These are phyloP conservation scores for Myxocyprinus asiaticus DNA, from an alignment of 2,113 vertebrate species.

Conservation along the genomic window DNA sequence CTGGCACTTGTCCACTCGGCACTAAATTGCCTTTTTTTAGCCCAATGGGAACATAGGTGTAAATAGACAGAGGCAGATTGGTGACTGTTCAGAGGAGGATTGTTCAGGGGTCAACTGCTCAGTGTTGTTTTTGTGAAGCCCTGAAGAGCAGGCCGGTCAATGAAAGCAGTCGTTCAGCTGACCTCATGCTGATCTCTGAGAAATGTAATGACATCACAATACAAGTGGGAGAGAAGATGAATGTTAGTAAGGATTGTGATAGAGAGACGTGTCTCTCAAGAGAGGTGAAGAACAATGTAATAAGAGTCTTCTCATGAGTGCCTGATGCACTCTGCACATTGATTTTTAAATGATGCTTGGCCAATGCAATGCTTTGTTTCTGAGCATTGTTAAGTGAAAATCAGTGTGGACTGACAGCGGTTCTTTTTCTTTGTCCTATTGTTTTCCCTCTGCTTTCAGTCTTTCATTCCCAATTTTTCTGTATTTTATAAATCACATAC, in stretches of 20 bases:
- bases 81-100: background rate
- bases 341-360: slow-evolving; percentile 30
- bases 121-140: slow-evolving; percentile 11
- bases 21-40: slow-evolving; percentile 33
- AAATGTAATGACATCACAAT: slow-evolving; percentile 40
- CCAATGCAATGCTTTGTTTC: slow-evolving; percentile 13
- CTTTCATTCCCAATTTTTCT: background rate
- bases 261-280: background rate
- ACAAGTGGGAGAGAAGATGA: slow-evolving; percentile 4
- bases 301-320: slow-evolving; percentile 29
- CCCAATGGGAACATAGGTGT: background rate
- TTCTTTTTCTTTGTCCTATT: slow-evolving; percentile 11
- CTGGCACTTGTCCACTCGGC: slow-evolving; percentile 28
- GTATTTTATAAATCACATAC: background rate
- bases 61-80: slow-evolving; percentile 9
- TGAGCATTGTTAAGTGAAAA: slow-evolving; percentile 4
- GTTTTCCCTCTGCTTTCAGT: slow-evolving; percentile 7
- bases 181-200: background rate
- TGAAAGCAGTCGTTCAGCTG: slow-evolving; percentile 26
- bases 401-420: slow-evolving; percentile 22
- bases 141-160: slow-evolving; percentile 24
- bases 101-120: slow-evolving; percentile 30
- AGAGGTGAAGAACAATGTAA: slow-evolving; percentile 25
- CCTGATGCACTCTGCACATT: slow-evolving; percentile 18
- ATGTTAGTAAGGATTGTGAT: slow-evolving; percentile 12